Conservation (phyloP, 2,888 invertebrate genomes). For the Hymenopus coronatus region DNA sequence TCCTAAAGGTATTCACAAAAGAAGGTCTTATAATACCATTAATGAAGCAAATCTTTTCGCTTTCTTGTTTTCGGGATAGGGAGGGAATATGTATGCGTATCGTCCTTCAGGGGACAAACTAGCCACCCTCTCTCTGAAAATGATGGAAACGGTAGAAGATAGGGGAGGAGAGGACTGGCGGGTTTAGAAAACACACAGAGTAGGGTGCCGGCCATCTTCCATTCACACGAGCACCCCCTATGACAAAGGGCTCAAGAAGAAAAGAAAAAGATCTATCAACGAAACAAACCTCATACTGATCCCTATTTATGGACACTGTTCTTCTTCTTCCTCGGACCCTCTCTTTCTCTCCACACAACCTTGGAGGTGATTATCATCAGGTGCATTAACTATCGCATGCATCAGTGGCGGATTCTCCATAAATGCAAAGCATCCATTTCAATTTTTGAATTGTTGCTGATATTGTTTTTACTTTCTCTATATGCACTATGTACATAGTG, state of each 20-base stretch:
- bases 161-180: neutral
- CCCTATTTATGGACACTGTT: neutral
- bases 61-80: neutral
- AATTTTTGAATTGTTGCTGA: too few relatives aligned
- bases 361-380: neutral
- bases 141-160: constrained; percentile 6
- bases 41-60: constrained; percentile 24
- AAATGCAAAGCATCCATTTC: too few relatives aligned
- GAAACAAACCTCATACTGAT: neutral
- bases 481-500: too few relatives aligned
- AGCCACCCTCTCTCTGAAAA: constrained; percentile 4
- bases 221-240: neutral
- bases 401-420: too few relatives aligned
- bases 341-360: neutral
- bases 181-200: neutral
- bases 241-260: neutral
- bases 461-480: too few relatives aligned
- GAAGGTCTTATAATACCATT: constrained; percentile 16
- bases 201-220: neutral
- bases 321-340: neutral
- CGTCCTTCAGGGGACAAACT: neutral
- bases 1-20: neutral
- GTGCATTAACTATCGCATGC: neutral
- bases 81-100: neutral
- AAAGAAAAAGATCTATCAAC: neutral